These are phyloP conservation scores for Lytechinus variegatus DNA, from an alignment of 35 echinoderm and acorn worm genomes.

Conservation along the genomic window DNA sequence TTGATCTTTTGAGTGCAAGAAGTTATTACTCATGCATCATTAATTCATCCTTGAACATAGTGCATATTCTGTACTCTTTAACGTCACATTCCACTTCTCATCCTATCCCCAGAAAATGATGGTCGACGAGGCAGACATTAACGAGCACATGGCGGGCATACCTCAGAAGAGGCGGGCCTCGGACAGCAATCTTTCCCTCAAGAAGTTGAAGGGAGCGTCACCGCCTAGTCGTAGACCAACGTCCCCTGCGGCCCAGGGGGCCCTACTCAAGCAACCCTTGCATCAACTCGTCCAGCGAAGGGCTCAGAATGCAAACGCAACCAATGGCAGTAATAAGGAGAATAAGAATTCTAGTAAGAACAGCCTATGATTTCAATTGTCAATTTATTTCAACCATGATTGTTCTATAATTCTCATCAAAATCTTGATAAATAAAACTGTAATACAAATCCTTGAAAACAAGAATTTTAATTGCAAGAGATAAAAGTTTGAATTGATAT, in stretches of 20 bases:
- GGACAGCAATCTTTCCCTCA: slow-evolving; percentile 61
- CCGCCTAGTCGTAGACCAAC: slow-evolving; percentile 79
- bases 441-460: too few relatives aligned
- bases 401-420: too few relatives aligned
- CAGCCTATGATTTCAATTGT: too few relatives aligned
- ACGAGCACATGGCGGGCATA: slow-evolving; percentile 92
- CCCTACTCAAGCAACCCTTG: slow-evolving; percentile 76
- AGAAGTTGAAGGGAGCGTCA: slow-evolving; percentile 61
- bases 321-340: neutral
- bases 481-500: too few relatives aligned
- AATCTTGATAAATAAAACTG: too few relatives aligned
- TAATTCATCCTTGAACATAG: too few relatives aligned
- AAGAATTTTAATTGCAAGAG: too few relatives aligned
- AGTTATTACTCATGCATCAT: too few relatives aligned
- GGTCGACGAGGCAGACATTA: slow-evolving; percentile 98
- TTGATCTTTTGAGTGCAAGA: too few relatives aligned
- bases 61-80: too few relatives aligned
- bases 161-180: slow-evolving; percentile 61
- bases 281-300: slow-evolving; percentile 66
- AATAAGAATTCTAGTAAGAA: slow-evolving; percentile 41
- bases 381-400: too few relatives aligned
- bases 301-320: neutral
- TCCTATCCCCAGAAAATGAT: slow-evolving; percentile 85
- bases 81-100: neutral
- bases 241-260: slow-evolving; percentile 79